Evolutionary conservation across 2,113 vertebrate genomes (phyloP).

Genomic region (Bambusicola thoracicus): DNA sequence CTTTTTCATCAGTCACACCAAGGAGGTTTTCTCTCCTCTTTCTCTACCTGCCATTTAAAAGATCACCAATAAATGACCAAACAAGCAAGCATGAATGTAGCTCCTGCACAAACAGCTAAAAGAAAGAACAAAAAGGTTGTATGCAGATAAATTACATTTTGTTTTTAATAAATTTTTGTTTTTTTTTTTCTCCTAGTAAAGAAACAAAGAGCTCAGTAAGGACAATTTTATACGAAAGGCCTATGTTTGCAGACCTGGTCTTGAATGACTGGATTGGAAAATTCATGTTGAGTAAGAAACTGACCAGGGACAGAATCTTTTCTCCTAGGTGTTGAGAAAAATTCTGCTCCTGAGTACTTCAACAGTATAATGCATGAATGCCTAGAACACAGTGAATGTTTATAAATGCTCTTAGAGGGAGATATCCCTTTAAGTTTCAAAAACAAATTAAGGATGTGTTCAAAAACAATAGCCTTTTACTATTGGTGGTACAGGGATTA

Average conservation of each 20-base stretch:
- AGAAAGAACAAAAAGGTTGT: not conserved
- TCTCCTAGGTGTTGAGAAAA: not conserved
- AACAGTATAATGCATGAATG: not conserved
- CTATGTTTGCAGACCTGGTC: not conserved
- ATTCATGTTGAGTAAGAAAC: not conserved
- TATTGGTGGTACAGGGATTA: not conserved
- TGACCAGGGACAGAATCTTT: not conserved
- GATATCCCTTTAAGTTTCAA: not conserved
- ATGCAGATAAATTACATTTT: not conserved
- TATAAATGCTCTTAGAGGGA: not conserved
- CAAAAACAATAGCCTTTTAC: not conserved
- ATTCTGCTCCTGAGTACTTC: not conserved
- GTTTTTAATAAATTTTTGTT: not conserved
- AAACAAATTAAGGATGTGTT: not conserved
- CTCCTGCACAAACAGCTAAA: not conserved
- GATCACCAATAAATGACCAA: not conserved
- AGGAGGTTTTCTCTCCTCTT: not conserved
- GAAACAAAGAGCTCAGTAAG: not conserved
- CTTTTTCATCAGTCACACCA: not conserved
- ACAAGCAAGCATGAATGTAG: not conserved
- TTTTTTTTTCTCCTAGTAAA: not conserved
- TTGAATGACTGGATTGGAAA: not conserved
- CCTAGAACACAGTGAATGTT: not conserved
- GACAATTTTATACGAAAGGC: not conserved
- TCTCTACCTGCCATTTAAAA: not conserved